A percentile compares a stretch with the other conserved stretches of the same genome.
Evolutionary conservation across 2,888 invertebrate genomes (phyloP).

Genomic region (Tillus elongatus): DNA sequence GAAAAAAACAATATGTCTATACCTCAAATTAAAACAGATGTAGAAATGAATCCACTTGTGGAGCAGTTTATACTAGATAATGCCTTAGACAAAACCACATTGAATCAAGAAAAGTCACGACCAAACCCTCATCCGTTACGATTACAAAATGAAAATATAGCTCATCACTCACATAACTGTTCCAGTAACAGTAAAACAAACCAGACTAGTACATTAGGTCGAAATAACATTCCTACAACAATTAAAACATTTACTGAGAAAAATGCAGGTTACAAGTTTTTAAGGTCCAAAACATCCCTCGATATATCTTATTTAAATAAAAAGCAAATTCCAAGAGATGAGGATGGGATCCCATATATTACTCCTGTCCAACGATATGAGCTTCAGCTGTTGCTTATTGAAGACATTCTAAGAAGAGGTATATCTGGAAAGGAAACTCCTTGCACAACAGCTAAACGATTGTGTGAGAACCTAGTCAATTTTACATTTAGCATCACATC

Average conservation of each 20-base stretch:
- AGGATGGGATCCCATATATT: constrained; percentile 54
- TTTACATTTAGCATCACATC: constrained; percentile 73
- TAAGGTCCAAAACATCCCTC: constrained; percentile 40
- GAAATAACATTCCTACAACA: neutral
- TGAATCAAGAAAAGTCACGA: no score
- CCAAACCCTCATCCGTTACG: neutral
- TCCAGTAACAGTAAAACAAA: no score
- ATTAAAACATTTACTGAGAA: neutral
- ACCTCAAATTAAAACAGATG: no score
- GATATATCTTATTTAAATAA: constrained; percentile 29
- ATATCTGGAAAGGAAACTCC: constrained; percentile 48
- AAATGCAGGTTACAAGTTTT: constrained; percentile 30
- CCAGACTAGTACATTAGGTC: neutral
- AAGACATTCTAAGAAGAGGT: constrained; percentile 59
- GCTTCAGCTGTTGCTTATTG: constrained; percentile 62
- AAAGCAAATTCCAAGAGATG: constrained; percentile 41
- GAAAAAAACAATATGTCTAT: no score
- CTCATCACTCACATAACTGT: no score
- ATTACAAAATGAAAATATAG: neutral
- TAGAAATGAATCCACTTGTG: constrained; percentile 29
- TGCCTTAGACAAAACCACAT: constrained; percentile 25
- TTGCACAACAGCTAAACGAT: constrained; percentile 52
- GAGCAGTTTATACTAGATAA: constrained; percentile 36
- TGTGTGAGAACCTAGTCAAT: constrained; percentile 65
- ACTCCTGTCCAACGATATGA: constrained; percentile 69